Evolutionary conservation across 2,888 invertebrate genomes (phyloP).

Genomic region (Cosmorhoe ocellata): DNA sequence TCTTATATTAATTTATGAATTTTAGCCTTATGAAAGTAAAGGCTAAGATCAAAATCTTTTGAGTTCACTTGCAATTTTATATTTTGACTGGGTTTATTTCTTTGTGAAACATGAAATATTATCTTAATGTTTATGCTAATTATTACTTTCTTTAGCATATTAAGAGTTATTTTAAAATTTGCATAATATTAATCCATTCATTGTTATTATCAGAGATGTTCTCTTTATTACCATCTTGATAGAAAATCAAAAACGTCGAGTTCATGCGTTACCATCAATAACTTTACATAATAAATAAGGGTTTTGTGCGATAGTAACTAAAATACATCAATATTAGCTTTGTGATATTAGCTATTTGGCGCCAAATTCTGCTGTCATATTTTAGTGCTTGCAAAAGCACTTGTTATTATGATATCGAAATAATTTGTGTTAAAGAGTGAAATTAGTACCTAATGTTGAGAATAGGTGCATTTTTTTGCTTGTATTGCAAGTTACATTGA

Average conservation of each 20-base stretch:
- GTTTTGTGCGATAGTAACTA: too few species aligned
- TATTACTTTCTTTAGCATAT: conserved; percentile 20
- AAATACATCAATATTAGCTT: too few species aligned
- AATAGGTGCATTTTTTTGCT: conserved; percentile 5
- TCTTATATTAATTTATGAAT: too few species aligned
- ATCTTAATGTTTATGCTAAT: conserved; percentile 18
- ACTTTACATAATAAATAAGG: too few species aligned
- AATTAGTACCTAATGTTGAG: background rate
- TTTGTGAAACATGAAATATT: background rate
- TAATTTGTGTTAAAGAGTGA: conserved; percentile 1
- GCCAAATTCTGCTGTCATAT: background rate
- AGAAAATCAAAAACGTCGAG: too few species aligned
- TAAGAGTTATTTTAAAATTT: conserved; percentile 21
- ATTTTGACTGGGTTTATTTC: too few species aligned
- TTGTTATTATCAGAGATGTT: conserved; percentile 10
- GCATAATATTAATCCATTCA: conserved; percentile 20
- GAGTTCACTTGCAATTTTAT: too few species aligned
- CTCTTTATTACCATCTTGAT: too few species aligned
- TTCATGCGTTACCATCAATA: background rate
- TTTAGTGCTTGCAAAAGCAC: background rate
- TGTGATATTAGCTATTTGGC: conserved; percentile 2
- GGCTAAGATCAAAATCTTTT: too few species aligned
- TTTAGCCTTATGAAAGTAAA: too few species aligned
- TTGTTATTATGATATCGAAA: background rate
- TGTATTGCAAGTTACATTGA: conserved; percentile 7